Percentiles rank a stretch among this genome's conserved stretches.
phyloP scores from a whole-genome alignment of 23 tunicate species.

The Trididemnum nubilum region DNA sequence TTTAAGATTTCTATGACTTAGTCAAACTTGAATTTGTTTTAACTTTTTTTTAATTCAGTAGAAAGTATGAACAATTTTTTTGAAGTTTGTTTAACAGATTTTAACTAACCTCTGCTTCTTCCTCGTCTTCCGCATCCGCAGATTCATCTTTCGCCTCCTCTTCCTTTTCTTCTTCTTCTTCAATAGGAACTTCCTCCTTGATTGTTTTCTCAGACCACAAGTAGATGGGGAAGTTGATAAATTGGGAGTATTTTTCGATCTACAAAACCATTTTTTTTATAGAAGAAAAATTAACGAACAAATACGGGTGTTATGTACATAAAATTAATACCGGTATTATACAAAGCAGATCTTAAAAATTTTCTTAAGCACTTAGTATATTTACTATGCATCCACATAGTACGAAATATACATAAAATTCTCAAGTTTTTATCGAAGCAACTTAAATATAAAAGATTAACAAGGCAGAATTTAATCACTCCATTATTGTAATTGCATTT shows the following conservation, averaged over 20 bases:
- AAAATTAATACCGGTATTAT: background rate
- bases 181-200: slow-evolving; percentile 97
- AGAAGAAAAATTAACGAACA: background rate
- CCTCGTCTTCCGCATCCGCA: slow-evolving; percentile 60
- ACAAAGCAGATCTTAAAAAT: too few relatives aligned
- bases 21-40: too few relatives aligned
- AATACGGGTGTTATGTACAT: background rate
- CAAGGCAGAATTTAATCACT: too few relatives aligned
- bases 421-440: too few relatives aligned
- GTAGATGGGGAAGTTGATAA: slow-evolving; percentile 99
- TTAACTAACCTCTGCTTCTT: slow-evolving; percentile 48
- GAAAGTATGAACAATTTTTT: background rate
- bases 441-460: too few relatives aligned
- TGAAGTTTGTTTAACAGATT: background rate
- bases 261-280: slow-evolving; percentile 29
- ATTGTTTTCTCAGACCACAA: slow-evolving; percentile 82
- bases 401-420: too few relatives aligned
- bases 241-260: slow-evolving; percentile 97
- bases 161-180: slow-evolving; percentile 86
- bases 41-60: too few relatives aligned
- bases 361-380: too few relatives aligned
- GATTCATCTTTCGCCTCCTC: slow-evolving; percentile 35
- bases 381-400: too few relatives aligned
- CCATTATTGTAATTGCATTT: too few relatives aligned
- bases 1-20: too few relatives aligned